phyloP scores from a whole-genome alignment of 2,888 invertebrate genomes.

The Chymomyza procnemis region DNA sequence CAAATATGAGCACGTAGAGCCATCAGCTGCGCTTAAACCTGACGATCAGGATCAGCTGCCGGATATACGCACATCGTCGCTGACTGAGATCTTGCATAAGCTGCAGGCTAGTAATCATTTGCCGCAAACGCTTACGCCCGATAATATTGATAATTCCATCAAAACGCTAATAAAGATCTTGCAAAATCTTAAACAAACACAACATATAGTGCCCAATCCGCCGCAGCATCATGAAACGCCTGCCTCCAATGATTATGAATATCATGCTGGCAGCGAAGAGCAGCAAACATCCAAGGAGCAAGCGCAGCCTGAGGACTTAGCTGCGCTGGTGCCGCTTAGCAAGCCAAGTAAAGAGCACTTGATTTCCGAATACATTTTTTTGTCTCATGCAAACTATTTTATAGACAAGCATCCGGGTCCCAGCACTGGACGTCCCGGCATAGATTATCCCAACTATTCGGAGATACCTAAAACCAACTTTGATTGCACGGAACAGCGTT shows the following conservation, averaged over 20 bases:
- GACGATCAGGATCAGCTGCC: slow-evolving; percentile 71
- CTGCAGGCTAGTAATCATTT: slow-evolving; percentile 87
- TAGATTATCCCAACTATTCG: slow-evolving; percentile 89
- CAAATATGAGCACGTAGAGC: slow-evolving; percentile 53
- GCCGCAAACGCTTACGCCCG: slow-evolving; percentile 86
- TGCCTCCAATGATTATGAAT: slow-evolving; percentile 70
- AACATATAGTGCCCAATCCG: slow-evolving; percentile 75
- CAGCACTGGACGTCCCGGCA: slow-evolving; percentile 81
- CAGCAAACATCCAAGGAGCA: slow-evolving; percentile 26
- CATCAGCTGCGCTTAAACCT: slow-evolving; percentile 31
- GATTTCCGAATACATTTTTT: neutral
- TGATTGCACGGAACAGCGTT: slow-evolving; percentile 89
- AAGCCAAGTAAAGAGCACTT: slow-evolving; percentile 61
- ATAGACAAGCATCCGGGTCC: slow-evolving; percentile 80
- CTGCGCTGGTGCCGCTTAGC: slow-evolving; percentile 38
- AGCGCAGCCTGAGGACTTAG: slow-evolving; percentile 29
- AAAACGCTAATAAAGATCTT: slow-evolving; percentile 87
- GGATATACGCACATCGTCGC: slow-evolving; percentile 77
- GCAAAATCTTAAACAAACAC: slow-evolving; percentile 82
- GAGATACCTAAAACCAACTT: slow-evolving; percentile 88
- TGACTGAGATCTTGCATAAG: slow-evolving; percentile 84
- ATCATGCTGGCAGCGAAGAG: slow-evolving; percentile 65
- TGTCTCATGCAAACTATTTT: neutral
- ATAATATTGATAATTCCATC: slow-evolving; percentile 89
- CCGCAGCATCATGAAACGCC: slow-evolving; percentile 73